Evolutionary conservation across 1,140 invertebrate genomes (phyloP), one percentile per base, ranked within the genome.

Genomic region (Hydropsyche tenuis): DNA sequence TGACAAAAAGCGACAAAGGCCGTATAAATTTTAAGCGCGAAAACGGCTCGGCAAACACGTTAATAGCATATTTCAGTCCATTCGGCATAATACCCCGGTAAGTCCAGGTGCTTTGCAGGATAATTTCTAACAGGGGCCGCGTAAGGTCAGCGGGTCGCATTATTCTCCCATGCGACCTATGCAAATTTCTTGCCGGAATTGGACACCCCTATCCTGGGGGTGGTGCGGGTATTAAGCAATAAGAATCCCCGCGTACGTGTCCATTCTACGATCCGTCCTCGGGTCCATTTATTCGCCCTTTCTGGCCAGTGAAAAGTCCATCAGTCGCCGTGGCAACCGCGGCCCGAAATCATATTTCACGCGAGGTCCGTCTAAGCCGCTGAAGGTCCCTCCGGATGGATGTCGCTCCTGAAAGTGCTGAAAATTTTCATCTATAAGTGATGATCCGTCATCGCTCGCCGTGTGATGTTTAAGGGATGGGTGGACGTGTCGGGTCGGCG

Each of bases 221-320:
- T 16, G 14, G 14, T 27, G 27, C 27, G 16, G 62, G 43, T 68
- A 68, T 68, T 68, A 68, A 68, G 65, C 65, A 68, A 68, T 68
- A 68, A 48, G 65, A 68, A 68, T 68, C 43, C 22, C 16, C 65
- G 37, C n/a, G 65, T 68, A 68, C 65, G 65, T 68, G 65, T 68
- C 45, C 65, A 68, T 68, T 68, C 65, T 46, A n/a, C 37, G 65
- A 68, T 68, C 65, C 9, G 30, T 37, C 30, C 30, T n/a, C 43
- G 64, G 64, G n/a, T 45, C 64, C 43, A n/a, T 66, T 66, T 66
- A 48, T 68, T 68, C 23, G 6, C 42, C 45, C 23, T n/a, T n/a
- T n/a, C n/a, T n/a, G n/a, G n/a, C n/a, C n/a, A n/a, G n/a, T 45
- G 65, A 68, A 43, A 68, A 68, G 65, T 68, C 65, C 65, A 68